A percentile compares a stretch with the other conserved stretches of the same genome.
phyloP scores from a whole-genome alignment of 2,113 vertebrate species.

The Microcebus jonahi region DNA sequence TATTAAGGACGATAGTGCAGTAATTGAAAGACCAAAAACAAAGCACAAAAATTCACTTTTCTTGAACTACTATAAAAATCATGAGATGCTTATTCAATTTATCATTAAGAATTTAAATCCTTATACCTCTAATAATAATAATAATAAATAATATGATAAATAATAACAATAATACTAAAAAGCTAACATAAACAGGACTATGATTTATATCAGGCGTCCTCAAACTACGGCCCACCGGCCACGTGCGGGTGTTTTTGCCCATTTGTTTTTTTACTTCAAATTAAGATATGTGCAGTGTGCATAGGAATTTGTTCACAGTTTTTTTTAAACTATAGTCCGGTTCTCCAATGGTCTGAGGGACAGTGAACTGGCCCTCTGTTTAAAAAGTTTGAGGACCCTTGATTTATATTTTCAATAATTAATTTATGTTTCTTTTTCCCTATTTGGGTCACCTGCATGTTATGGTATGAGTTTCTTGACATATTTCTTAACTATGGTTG shows the following conservation, averaged over 20 bases:
- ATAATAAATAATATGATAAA: not conserved
- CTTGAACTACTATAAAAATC: not conserved
- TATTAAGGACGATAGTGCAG: not conserved
- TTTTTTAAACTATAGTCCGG: too few relatives aligned
- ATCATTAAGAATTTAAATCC: not conserved
- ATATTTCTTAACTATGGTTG: not conserved
- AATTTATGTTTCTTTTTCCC: not conserved
- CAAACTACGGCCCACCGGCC: too few relatives aligned
- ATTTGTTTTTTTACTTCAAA: too few relatives aligned
- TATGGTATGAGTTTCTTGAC: not conserved
- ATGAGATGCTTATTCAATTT: not conserved
- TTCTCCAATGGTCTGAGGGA: too few relatives aligned
- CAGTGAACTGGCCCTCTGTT: too few relatives aligned
- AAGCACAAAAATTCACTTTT: conserved; percentile 9
- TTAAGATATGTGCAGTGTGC: too few relatives aligned
- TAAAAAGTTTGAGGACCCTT: too few relatives aligned
- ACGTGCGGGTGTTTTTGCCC: too few relatives aligned
- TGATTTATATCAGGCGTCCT: not conserved
- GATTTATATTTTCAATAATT: not conserved
- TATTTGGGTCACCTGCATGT: not conserved
- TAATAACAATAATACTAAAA: not conserved
- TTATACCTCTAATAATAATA: not conserved
- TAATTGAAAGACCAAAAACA: not conserved
- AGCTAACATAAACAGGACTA: not conserved
- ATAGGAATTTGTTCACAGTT: too few relatives aligned